Evolutionary conservation across 1,140 invertebrate genomes (phyloP).

Genomic region (Macrobrachium rosenbergii): DNA sequence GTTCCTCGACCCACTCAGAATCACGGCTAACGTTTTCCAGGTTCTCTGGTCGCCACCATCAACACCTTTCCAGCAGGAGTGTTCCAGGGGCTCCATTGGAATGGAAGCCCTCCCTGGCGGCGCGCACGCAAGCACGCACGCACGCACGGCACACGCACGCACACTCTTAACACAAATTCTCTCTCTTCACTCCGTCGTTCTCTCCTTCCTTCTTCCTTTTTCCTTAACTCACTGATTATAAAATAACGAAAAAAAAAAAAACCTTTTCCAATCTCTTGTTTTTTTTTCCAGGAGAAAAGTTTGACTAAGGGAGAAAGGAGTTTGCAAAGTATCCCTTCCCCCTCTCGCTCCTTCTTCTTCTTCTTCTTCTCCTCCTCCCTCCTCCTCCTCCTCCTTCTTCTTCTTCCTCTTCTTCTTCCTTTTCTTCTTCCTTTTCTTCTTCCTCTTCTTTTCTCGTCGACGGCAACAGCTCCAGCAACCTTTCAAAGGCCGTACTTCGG

Average conservation of each 20-base stretch:
- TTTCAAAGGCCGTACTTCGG: too few species aligned
- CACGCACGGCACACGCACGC: neutral
- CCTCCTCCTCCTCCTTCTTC: too few species aligned
- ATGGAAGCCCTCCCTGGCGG: too few species aligned
- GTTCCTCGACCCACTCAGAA: too few species aligned
- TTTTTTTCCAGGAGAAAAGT: neutral
- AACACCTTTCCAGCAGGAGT: too few species aligned
- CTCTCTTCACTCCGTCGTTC: neutral
- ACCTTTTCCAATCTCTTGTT: neutral
- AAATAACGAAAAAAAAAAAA: too few species aligned
- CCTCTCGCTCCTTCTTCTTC: neutral
- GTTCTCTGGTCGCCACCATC: too few species aligned
- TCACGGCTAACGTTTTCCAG: too few species aligned
- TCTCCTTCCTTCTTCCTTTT: constrained; percentile 1
- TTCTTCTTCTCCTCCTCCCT: neutral
- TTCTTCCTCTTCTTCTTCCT: neutral
- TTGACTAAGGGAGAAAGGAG: neutral
- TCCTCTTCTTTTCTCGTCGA: neutral
- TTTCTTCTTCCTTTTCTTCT: too few species aligned
- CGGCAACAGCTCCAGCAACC: too few species aligned
- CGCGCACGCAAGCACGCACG: constrained; percentile 10
- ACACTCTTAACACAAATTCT: constrained; percentile 1
- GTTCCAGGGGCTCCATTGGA: too few species aligned
- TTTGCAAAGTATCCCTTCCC: too few species aligned
- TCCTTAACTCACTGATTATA: neutral